A percentile compares a stretch with the other conserved stretches of the same genome.
These are phyloP conservation scores for Pogonocichla stellata DNA, from an alignment of 2,113 vertebrate species.

Conservation along the genomic window DNA sequence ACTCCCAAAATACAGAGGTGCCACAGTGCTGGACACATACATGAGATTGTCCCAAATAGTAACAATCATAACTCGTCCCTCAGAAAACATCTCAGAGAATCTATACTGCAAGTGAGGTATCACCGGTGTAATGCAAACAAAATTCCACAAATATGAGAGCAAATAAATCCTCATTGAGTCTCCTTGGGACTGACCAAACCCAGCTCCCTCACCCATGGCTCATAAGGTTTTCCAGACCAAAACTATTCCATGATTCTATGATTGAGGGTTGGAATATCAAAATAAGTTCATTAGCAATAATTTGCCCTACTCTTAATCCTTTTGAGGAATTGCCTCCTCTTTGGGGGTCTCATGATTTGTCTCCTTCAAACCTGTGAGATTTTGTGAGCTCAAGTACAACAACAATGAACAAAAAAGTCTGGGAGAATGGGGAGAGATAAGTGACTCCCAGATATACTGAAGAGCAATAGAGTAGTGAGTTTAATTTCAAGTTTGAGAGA, in stretches of 20 bases:
- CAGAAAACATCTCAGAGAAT: not conserved
- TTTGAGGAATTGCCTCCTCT: not conserved
- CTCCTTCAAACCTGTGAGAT: not conserved
- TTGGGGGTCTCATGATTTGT: rapidly evolving
- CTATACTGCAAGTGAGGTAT: not conserved
- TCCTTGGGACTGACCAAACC: not conserved
- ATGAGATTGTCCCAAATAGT: not conserved
- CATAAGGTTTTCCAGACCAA: not conserved
- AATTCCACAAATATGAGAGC: not conserved
- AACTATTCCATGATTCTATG: not conserved
- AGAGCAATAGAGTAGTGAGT: not conserved
- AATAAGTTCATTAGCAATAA: not conserved
- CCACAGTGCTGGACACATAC: not conserved
- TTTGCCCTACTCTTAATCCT: not conserved
- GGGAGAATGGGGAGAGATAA: not conserved
- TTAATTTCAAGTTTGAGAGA: not conserved
- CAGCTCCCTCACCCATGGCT: not conserved
- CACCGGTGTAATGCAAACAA: rapidly evolving
- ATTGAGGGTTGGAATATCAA: not conserved
- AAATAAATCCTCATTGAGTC: not conserved
- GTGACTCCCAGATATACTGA: not conserved
- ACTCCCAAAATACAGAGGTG: not conserved
- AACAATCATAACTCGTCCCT: no score
- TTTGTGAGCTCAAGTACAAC: not conserved
- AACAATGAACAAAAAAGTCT: not conserved